Conservation (phyloP, 2,113 vertebrate genomes). For the Mugil cephalus region DNA sequence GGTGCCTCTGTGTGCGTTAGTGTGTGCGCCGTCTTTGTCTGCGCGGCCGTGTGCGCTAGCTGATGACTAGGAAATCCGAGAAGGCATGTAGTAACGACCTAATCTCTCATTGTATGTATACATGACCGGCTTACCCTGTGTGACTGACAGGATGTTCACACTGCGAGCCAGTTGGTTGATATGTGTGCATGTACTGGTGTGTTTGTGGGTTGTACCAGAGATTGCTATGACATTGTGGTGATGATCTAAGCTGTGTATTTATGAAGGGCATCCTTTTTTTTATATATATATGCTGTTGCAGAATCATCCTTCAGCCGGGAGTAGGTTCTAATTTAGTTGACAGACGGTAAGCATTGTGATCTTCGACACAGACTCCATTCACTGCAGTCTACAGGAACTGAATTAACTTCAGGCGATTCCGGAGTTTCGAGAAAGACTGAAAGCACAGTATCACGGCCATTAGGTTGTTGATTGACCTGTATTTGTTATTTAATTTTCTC, state of each 20-base stretch:
- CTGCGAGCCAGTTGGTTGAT: conserved; percentile 24
- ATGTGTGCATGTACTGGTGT: conserved; percentile 6
- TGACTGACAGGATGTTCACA: conserved; percentile 40
- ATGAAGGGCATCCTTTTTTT: not conserved
- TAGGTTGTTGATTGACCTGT: too few species aligned
- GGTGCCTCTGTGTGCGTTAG: conserved; percentile 53
- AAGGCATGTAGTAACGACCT: conserved; percentile 31
- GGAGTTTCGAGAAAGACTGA: too few species aligned
- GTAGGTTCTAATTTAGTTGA: too few species aligned
- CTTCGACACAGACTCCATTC: too few species aligned
- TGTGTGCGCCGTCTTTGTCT: conserved; percentile 31
- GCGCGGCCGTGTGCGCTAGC: conserved; percentile 16
- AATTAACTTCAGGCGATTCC: too few species aligned
- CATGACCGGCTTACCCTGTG: conserved; percentile 45
- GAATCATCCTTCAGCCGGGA: too few species aligned
- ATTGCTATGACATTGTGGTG: conserved; percentile 1
- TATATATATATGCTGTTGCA: too few species aligned
- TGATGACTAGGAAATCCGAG: conserved; percentile 42
- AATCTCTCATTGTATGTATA: conserved; percentile 54
- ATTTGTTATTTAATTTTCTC: too few species aligned
- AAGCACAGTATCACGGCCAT: too few species aligned
- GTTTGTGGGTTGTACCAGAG: conserved; percentile 9
- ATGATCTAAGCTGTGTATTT: not conserved
- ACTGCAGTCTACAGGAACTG: too few species aligned
- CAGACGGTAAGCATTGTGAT: too few species aligned